Percentiles rank a stretch among this genome's conserved stretches.
Evolutionary conservation across 2,113 vertebrate genomes (phyloP).

Genomic region (Callionymus lyra): DNA sequence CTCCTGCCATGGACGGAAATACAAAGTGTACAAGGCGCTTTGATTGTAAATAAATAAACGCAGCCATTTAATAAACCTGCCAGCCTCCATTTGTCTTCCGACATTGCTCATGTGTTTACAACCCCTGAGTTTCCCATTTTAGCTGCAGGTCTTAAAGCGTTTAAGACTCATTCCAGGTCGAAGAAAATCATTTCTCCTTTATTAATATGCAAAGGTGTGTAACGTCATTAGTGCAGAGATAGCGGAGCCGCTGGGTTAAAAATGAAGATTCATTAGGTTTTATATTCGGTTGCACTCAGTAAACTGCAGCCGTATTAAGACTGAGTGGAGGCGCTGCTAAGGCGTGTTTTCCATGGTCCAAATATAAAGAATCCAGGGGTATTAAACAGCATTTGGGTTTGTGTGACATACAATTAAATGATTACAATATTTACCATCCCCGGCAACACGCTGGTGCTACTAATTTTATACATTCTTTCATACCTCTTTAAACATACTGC

Average conservation of each 20-base stretch:
- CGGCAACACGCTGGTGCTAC: too few relatives aligned
- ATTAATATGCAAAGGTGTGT: constrained; percentile 10
- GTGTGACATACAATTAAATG: background rate
- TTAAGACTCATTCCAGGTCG: background rate
- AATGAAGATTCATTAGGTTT: background rate
- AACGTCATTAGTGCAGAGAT: constrained; percentile 1
- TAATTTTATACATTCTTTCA: too few relatives aligned
- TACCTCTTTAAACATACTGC: too few relatives aligned
- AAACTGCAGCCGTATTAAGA: background rate
- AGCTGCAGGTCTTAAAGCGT: background rate
- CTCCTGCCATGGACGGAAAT: too few relatives aligned
- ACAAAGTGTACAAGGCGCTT: too few relatives aligned
- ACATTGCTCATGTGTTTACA: background rate
- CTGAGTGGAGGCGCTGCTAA: background rate
- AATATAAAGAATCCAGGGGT: background rate
- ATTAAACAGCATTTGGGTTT: background rate
- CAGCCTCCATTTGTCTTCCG: too few relatives aligned
- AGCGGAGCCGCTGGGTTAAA: constrained; percentile 1
- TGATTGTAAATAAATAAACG: too few relatives aligned
- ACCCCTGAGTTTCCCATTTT: too few relatives aligned
- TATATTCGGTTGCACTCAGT: background rate
- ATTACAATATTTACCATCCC: background rate
- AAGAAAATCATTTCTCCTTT: constrained; percentile 1
- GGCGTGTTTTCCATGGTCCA: background rate
- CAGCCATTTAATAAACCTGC: too few relatives aligned